Evolutionary conservation across 2,113 vertebrate species (phyloP).

Genomic region (Trichechus manatus): DNA sequence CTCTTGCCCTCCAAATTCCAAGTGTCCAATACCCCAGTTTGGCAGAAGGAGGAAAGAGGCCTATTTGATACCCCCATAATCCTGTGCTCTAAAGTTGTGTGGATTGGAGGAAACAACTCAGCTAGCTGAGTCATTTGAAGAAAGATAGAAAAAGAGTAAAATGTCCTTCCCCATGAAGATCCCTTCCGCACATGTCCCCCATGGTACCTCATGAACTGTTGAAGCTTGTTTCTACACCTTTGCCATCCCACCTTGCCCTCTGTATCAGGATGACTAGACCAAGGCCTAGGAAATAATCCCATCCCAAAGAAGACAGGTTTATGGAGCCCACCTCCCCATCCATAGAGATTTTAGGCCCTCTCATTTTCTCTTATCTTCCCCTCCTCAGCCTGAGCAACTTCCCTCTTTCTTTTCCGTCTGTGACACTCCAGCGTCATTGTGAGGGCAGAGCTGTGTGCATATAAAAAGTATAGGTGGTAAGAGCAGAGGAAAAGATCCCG

Average conservation of each 20-base stretch:
- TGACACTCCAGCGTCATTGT: slow-evolving; percentile 19
- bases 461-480: neutral
- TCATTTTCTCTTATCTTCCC: neutral
- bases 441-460: neutral
- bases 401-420: neutral
- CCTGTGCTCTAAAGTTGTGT: neutral
- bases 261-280: neutral
- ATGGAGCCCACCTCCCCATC: neutral
- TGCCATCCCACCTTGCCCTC: neutral
- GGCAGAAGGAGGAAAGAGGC: neutral
- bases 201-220: neutral
- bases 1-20: neutral
- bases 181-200: neutral
- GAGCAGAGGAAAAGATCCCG: neutral
- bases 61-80: neutral
- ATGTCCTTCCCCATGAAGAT: neutral
- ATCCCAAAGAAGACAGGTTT: neutral
- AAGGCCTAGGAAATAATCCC: neutral
- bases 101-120: neutral
- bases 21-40: neutral
- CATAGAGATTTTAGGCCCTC: neutral
- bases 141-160: neutral
- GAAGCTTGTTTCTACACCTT: neutral
- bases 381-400: neutral
- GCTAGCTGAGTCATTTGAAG: slow-evolving; percentile 47